Conservation (phyloP, 2,888 invertebrate species). For the Cerastis leucographa region DNA sequence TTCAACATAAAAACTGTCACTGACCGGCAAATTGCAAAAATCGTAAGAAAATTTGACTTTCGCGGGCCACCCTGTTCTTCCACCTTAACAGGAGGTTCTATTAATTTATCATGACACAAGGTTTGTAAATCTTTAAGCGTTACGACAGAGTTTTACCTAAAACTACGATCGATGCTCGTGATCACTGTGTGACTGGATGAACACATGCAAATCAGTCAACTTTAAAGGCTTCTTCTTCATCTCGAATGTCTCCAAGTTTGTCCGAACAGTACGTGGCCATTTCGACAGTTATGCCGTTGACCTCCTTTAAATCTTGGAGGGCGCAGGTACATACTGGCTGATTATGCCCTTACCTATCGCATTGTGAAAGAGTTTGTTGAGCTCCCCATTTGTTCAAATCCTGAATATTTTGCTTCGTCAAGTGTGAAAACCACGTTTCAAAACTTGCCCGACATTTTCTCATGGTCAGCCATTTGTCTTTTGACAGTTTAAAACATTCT, state of each 20-base stretch:
- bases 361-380: background rate
- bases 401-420: constrained; percentile 15
- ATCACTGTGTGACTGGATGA: background rate
- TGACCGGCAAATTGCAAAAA: too few species aligned
- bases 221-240: background rate
- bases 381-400: background rate
- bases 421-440: constrained; percentile 21
- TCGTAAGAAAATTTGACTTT: too few species aligned
- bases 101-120: too few species aligned
- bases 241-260: background rate
- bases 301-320: background rate
- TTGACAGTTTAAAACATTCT: constrained; percentile 45
- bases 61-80: too few species aligned
- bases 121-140: too few species aligned
- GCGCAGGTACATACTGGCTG: background rate
- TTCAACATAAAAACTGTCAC: too few species aligned
- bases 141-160: too few species aligned
- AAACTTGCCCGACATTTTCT: constrained; percentile 14
- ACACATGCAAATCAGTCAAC: background rate
- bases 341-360: background rate
- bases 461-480: constrained; percentile 43
- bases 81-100: too few species aligned
- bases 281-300: background rate
- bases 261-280: background rate
- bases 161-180: too few species aligned